A percentile compares a stretch with the other conserved stretches of the same genome.
Conservation (phyloP, 1,140 invertebrate genomes). For the Metaphire vulgaris region DNA sequence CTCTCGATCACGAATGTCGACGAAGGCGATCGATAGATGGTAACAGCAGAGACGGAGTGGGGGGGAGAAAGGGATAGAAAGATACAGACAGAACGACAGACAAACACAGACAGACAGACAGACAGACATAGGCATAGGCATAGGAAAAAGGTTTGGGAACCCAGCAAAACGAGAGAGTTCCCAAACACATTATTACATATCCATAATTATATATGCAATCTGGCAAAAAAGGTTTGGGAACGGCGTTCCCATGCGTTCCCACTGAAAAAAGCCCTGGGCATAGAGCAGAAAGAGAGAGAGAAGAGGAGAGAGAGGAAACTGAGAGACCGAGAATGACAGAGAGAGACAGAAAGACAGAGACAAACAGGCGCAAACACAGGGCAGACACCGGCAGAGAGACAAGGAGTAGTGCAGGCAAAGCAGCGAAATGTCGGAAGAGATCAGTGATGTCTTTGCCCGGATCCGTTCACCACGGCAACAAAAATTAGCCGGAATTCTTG, state of each 20-base stretch:
- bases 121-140: neutral
- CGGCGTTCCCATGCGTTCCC: too few species aligned
- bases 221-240: too few species aligned
- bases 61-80: neutral
- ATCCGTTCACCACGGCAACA: too few species aligned
- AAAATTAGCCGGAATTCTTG: too few species aligned
- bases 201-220: too few species aligned
- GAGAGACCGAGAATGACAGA: neutral
- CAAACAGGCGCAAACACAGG: neutral
- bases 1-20: too few species aligned
- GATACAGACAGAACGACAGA: too few species aligned
- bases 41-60: neutral
- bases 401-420: neutral
- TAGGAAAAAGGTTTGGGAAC: neutral
- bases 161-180: neutral
- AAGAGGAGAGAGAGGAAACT: neutral
- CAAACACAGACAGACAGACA: neutral
- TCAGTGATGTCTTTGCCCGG: neutral
- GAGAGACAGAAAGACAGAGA: neutral
- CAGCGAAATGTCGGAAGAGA: neutral
- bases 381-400: neutral
- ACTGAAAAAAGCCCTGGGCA: neutral
- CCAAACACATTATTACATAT: too few species aligned
- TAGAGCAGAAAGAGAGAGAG: neutral
- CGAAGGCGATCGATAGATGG: neutral